Base-by-base conservation (phyloP, 2,888 invertebrate species). In the Papilio protenor region DNA sequence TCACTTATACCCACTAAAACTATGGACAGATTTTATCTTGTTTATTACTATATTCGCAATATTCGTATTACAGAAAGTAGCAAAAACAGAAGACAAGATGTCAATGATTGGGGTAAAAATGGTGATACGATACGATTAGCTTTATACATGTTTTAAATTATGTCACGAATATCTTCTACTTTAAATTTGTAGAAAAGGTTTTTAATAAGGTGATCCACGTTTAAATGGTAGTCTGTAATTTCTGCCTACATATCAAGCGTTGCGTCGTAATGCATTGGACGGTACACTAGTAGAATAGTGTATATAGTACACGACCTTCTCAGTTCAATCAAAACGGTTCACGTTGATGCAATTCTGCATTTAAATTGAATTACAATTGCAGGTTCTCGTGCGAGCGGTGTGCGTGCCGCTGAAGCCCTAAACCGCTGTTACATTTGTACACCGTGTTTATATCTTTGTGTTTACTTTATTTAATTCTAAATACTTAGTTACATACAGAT, bases 351-450 rank as follows among this genome's bases (percentile, higher is more conserved):
- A 4, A 49, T 27, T 59, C 61, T 69, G 66, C 33, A 33, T 72
- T 57, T 40, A 72, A 77, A 77, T 77, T 77, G 76, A 77, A 77
- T 77, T 77, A 77, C 33, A 72, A 23, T 73, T 40, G 72, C 76
- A 40, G 64, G 52, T 16, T 21, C 21, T 21, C n/a, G 59, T 59
- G 12, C 59, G 55, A 14, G 61, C 14, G 61, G 5, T 23, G 52
- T 66, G 75, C 52, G 55, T 27, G 73, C 21, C 18, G 64, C 23
- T 55, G 76, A 77, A 77, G 73, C 73, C 77, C 73, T 77, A 71
- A 55, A 72, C 55, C 4, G 55, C 12, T 72, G n/a, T 49, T 70
- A 23, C 49, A 49, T 70, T 23, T 5, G 18, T 72, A 72, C 72
- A 72, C 27, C 55, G 55, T 16, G n/a, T 55, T 18, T 10, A 12